A percentile compares a stretch with the other conserved stretches of the same genome.
These are phyloP conservation scores for Battus philenor DNA, from an alignment of 1,140 invertebrate genomes.

Conservation along the genomic window DNA sequence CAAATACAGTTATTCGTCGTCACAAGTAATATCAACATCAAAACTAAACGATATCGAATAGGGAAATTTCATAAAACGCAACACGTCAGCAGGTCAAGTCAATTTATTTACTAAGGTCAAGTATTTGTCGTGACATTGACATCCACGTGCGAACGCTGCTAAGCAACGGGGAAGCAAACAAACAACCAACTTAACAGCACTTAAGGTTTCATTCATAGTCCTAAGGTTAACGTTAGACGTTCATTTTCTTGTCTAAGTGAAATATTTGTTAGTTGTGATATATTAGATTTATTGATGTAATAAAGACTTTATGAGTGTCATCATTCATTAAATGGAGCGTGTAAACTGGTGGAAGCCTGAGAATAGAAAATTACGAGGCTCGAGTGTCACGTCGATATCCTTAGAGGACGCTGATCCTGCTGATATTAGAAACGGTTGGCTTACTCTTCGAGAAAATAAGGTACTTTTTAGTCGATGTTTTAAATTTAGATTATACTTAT, in stretches of 20 bases:
- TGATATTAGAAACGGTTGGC: slow-evolving; percentile 60
- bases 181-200: slow-evolving; percentile 29
- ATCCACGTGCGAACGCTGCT: slow-evolving; percentile 43
- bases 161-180: slow-evolving; percentile 37
- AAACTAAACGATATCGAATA: too few species aligned
- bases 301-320: slow-evolving; percentile 31
- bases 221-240: too few species aligned
- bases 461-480: too few species aligned
- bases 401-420: slow-evolving; percentile 40
- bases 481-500: too few species aligned
- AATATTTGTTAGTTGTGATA: too few species aligned
- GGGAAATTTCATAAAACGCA: too few species aligned
- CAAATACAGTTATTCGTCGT: too few species aligned
- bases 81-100: slow-evolving; percentile 48
- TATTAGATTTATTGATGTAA: too few species aligned
- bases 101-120: slow-evolving; percentile 39
- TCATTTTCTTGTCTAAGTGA: too few species aligned
- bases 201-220: slow-evolving; percentile 27
- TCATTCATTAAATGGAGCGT: slow-evolving; percentile 41
- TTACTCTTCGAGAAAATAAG: slow-evolving; percentile 48
- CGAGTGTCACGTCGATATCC: slow-evolving; percentile 36
- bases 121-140: slow-evolving; percentile 50
- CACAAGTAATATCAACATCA: too few species aligned
- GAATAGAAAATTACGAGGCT: slow-evolving; percentile 30
- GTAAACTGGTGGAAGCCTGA: slow-evolving; percentile 57